These are phyloP conservation scores for Ischnus inquisitorius DNA, from an alignment of 2,888 invertebrate genomes.

Conservation along the genomic window DNA sequence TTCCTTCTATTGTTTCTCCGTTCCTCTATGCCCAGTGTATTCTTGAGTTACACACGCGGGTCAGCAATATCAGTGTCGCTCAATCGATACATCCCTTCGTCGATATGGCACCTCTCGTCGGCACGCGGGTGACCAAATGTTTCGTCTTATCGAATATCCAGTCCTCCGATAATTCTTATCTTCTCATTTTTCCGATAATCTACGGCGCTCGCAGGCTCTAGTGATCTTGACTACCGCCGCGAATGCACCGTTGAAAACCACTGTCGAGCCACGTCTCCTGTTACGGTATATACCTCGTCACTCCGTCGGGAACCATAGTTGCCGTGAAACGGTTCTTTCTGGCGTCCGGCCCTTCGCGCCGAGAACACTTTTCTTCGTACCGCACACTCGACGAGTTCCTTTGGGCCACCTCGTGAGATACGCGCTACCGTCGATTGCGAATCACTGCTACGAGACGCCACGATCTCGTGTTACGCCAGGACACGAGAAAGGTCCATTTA, in stretches of 20 bases:
- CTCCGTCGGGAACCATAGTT: slow-evolving; percentile 61
- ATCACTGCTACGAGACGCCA: slow-evolving; percentile 54
- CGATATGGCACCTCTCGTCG: background rate
- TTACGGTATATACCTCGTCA: slow-evolving; percentile 68
- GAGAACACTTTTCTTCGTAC: slow-evolving; percentile 15
- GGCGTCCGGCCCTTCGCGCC: slow-evolving; percentile 49
- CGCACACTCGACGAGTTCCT: background rate
- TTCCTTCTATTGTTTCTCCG: slow-evolving; percentile 20
- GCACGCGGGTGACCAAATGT: background rate
- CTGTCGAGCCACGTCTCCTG: slow-evolving; percentile 66
- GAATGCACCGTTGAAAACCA: slow-evolving; percentile 48
- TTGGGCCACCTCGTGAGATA: slow-evolving; percentile 21
- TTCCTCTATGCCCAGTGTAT: slow-evolving; percentile 42
- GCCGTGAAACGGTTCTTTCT: slow-evolving; percentile 68
- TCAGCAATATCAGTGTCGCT: slow-evolving; percentile 74
- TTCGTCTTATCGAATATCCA: background rate
- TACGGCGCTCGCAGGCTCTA: background rate
- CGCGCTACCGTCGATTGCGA: slow-evolving; percentile 50
- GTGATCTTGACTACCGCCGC: background rate
- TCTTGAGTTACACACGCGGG: slow-evolving; percentile 65
- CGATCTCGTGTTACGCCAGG: slow-evolving; percentile 56
- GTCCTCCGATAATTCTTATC: background rate
- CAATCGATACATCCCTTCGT: slow-evolving; percentile 56
- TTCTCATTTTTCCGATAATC: background rate
- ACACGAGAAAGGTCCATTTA: slow-evolving; percentile 60